Evolutionary conservation across 1,140 invertebrate genomes (phyloP), one percentile per base, ranked within the genome.

Genomic region (Druon quercuslanigerum): DNA sequence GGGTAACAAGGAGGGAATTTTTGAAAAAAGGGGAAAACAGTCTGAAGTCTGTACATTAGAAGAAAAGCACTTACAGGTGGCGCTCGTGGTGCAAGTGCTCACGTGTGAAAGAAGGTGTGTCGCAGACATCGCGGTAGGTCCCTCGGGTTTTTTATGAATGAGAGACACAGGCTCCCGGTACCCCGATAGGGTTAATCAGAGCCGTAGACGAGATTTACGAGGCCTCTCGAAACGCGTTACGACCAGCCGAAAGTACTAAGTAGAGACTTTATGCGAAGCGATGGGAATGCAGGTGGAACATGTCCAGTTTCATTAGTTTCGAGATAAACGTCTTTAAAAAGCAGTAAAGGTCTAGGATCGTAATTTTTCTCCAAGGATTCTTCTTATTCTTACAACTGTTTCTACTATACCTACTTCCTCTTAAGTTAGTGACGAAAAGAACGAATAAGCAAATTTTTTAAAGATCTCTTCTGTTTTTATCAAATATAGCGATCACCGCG

Each of bases 101-200:
- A 40, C 60, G 60, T 33, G 25, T 66, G 33, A 66, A 66, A 66
- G 60, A 66, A 66, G 60, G 60, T 66, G 60, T 66, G 60, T 66
- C 60, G 20, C 60, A 66, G n/a, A 16, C 60, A 66, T 40, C 76
- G 79, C 78, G 82, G 82, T 83, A 83, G 82, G 82, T 80, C 82
- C 73, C 66, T 46, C 72, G 51, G 72, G 66, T 77, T 83, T 81
- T 79, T 81, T 79, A 79, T 76, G 60, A 66, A 66, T 66, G 60
- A 66, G 60, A 66, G 60, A 46, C 60, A n/a, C 79, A 72, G 72
- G 74, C 78, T 74, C 70, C 73, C 73, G 52, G 77, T 50, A 74
- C 80, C 72, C 40, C 79, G 85, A 86, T 86, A 86, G 85, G 85
- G 79, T 85, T 86, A 86, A 86, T 86, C 85, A 86, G 80, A 73